Conservation (phyloP, 2,888 invertebrate species). For the Lordiphosa andalusiaca region DNA sequence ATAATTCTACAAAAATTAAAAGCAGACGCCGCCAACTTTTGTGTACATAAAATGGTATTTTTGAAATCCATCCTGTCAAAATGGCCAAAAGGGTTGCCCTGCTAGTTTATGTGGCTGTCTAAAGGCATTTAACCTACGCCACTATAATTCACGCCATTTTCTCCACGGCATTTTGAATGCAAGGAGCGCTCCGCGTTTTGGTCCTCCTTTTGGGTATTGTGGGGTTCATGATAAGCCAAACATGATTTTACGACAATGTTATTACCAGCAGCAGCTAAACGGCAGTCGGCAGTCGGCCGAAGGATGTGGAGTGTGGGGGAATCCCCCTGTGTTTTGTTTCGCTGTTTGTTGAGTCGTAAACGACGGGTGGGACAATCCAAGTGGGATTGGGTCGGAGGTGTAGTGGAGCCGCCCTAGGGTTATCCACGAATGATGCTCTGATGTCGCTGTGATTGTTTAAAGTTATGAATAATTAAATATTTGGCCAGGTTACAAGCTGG, state of each 20-base stretch:
- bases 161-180: conserved; percentile 75
- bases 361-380: conserved; percentile 25
- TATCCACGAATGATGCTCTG: conserved; percentile 49
- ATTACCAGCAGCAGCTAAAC: conserved; percentile 56
- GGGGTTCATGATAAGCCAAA: conserved; percentile 74
- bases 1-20: conserved; percentile 68
- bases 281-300: conserved; percentile 8
- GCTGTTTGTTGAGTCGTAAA: conserved; percentile 67
- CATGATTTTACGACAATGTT: conserved; percentile 79
- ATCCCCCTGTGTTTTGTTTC: conserved; percentile 43
- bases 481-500: conserved; percentile 62
- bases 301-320: neutral
- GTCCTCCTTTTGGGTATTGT: conserved; percentile 18
- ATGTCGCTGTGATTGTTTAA: conserved; percentile 73
- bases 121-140: conserved; percentile 78
- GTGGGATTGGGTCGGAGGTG: conserved; percentile 20
- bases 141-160: conserved; percentile 77
- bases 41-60: conserved; percentile 43
- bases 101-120: conserved; percentile 75
- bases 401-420: conserved; percentile 52
- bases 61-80: conserved; percentile 49
- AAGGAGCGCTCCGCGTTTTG: conserved; percentile 38
- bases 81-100: conserved; percentile 64
- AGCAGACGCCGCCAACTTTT: conserved; percentile 62
- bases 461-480: conserved; percentile 81